Evolutionary conservation across 2,797 vertebrate species (phyloP), one percentile per base, ranked within the genome.

Genomic region (Salarias fasciatus): DNA sequence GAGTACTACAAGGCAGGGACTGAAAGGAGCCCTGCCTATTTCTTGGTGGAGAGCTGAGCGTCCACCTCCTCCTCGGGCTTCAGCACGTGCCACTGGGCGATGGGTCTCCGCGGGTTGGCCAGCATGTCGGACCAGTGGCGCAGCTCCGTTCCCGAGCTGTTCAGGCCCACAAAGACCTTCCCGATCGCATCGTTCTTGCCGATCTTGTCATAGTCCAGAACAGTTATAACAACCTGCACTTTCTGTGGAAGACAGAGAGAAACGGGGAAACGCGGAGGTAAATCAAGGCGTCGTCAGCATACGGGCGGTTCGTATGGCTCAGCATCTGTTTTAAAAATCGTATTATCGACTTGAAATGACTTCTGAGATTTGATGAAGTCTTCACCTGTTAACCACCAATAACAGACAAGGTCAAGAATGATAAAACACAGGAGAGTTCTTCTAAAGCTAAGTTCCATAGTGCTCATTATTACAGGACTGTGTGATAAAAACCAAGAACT

Each of bases 141-240:
- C 69, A 99, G 92, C 95, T 99, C 97, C 2, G 97, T 98, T 1
- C 97, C 98, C 0, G 96, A 93, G 94, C 97, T 97, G 87, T 98
- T 99, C 86, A 98, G 97, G 88, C 98, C 97, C 91, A 99, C 97
- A 90, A 99, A 99, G 71, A 99, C 97, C 76, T 99, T 99, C 60
- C 98, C 98, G 83, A 99, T 99, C 88, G 98, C 98, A 92, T 99
- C 98, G 3, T 99, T 99, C 94, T 99, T 99, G 91, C 98, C 98
- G 89, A 99, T 99, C 95, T 99, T 99, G 96, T 99, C 98, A 96
- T 99, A 99, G 97, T 99, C 98, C 95, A 99, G 96, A 93, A 99
- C 98, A 88, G 98, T 99, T 90, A 99, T 97, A 94, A 99, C 98
- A 90, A 99, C 88, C 93, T 99, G 98, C 92, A 99, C 97, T 97